Conservation (phyloP, 2,888 invertebrate species). For the Chrysopilus asiliformis region DNA sequence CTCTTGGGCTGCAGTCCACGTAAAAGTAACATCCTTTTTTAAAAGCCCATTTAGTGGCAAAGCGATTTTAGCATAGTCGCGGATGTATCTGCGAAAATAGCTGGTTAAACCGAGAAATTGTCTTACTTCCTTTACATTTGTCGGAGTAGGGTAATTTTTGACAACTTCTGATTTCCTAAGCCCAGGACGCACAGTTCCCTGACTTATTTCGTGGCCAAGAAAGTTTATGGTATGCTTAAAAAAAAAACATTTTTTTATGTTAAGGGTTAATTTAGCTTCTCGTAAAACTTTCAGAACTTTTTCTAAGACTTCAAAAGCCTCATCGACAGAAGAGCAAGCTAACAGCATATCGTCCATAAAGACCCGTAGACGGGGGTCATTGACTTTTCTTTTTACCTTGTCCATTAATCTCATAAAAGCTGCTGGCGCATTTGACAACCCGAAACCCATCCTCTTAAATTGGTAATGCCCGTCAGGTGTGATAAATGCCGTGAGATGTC, state of each 20-base stretch:
- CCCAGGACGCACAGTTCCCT: neutral
- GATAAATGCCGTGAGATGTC: slow-evolving; percentile 20
- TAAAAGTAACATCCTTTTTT: slow-evolving; percentile 2
- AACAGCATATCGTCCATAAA: slow-evolving; percentile 18
- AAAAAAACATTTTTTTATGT: slow-evolving; percentile 1
- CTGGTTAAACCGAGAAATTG: too few species aligned
- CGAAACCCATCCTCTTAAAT: slow-evolving; percentile 9
- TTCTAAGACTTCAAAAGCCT: slow-evolving; percentile 7
- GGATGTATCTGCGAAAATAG: slow-evolving; percentile 3
- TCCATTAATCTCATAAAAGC: slow-evolving; percentile 10
- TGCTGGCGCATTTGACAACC: too few species aligned
- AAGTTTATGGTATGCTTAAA: neutral
- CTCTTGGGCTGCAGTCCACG: neutral
- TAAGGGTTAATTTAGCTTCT: too few species aligned
- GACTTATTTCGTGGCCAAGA: slow-evolving; percentile 1
- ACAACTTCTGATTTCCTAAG: neutral
- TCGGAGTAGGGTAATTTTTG: too few species aligned
- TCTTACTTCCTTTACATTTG: neutral
- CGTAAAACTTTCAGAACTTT: neutral
- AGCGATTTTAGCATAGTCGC: neutral
- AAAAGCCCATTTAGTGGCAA: slow-evolving; percentile 3
- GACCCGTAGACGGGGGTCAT: slow-evolving; percentile 9
- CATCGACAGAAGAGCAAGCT: slow-evolving; percentile 9
- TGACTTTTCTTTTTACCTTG: neutral
- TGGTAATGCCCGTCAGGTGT: slow-evolving; percentile 16